Percentiles rank a stretch among this genome's conserved stretches.
Conservation (phyloP, 2,888 invertebrate species). For the Sarcophaga subvicina region DNA sequence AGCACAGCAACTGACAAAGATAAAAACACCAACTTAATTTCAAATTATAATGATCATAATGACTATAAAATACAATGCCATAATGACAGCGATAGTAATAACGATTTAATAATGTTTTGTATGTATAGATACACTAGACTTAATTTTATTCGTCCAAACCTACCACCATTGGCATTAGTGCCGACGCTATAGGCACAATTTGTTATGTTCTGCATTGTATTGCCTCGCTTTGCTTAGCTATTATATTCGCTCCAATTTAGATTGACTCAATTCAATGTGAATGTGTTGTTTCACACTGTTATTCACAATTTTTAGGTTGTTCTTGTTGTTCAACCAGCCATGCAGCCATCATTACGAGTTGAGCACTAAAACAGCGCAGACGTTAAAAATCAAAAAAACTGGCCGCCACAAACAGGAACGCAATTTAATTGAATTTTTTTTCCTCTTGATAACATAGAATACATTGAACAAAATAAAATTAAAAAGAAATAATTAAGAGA, state of each 20-base stretch:
- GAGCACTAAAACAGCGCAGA: slow-evolving; percentile 76
- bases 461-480: not conserved
- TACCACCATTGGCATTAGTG: slow-evolving; percentile 15
- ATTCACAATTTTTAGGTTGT: slow-evolving; percentile 46
- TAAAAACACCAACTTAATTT: not conserved
- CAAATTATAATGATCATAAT: not conserved
- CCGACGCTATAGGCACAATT: not conserved
- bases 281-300: slow-evolving; percentile 49
- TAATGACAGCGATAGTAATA: slow-evolving; percentile 54
- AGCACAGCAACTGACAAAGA: too few species aligned
- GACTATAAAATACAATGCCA: not conserved
- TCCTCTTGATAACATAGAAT: not conserved
- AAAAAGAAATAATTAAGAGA: not conserved
- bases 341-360: slow-evolving; percentile 75
- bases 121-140: not conserved
- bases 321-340: slow-evolving; percentile 69
- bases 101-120: slow-evolving; percentile 62
- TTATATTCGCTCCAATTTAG: slow-evolving; percentile 46
- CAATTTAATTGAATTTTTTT: not conserved
- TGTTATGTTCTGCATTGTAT: slow-evolving; percentile 15
- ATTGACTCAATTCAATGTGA: slow-evolving; percentile 52
- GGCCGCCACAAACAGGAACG: slow-evolving; percentile 45
- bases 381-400: slow-evolving; percentile 70
- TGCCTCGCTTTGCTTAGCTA: slow-evolving; percentile 21
- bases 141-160: slow-evolving; percentile 24